phyloP scores from a whole-genome alignment of 30 jellyfish, hydroid and myxozoan species.

The Turritopsis dohrnii region DNA sequence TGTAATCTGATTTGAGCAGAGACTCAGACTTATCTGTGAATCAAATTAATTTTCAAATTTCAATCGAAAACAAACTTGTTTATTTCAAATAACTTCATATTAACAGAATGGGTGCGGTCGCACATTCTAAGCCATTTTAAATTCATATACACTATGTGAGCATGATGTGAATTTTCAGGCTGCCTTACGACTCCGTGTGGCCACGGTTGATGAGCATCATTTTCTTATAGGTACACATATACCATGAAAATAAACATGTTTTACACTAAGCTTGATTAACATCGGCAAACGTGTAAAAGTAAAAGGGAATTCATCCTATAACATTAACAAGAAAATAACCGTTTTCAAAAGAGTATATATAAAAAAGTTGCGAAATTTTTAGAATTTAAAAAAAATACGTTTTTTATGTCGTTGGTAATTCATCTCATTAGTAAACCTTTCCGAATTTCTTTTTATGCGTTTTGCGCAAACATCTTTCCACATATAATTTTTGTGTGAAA shows the following conservation, averaged over 20 bases:
- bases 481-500: slow-evolving; percentile 6
- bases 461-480: neutral
- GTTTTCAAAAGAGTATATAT: neutral
- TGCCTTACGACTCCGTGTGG: neutral
- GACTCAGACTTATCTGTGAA: neutral
- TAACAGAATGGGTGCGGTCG: neutral
- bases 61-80: neutral
- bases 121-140: neutral
- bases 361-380: neutral
- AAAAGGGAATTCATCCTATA: neutral
- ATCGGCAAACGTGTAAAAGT: neutral
- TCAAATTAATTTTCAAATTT: neutral
- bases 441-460: neutral
- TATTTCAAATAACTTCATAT: neutral
- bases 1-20: neutral
- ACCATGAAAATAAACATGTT: neutral
- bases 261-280: neutral
- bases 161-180: neutral
- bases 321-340: neutral
- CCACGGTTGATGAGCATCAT: neutral
- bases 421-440: neutral
- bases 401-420: neutral
- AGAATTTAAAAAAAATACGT: neutral
- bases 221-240: neutral
- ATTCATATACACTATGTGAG: neutral